Conservation (phyloP, 2,113 vertebrate genomes). For the Hepsetus odoe region DNA sequence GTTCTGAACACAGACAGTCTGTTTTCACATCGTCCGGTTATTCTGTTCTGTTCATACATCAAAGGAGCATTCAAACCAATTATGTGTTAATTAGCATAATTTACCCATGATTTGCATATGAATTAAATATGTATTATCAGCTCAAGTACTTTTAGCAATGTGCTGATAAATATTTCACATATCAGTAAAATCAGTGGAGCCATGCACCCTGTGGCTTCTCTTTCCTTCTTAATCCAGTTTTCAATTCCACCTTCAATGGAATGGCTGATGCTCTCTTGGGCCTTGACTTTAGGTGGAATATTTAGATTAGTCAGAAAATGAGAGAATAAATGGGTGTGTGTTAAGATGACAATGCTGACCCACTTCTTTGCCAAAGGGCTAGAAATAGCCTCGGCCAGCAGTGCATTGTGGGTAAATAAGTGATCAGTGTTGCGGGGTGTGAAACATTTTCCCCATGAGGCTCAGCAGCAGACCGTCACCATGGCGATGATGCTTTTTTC, state of each 20-base stretch:
- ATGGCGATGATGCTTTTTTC: neutral
- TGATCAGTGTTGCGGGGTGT: neutral
- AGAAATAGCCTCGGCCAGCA: constrained; percentile 1
- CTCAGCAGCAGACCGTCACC: neutral
- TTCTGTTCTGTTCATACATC: neutral
- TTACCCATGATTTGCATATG: no score
- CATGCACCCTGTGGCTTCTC: no score
- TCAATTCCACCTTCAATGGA: neutral
- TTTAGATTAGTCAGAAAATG: neutral
- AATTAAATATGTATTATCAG: no score
- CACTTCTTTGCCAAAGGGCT: constrained; percentile 27
- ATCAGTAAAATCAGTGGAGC: no score
- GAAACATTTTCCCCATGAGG: constrained; percentile 12
- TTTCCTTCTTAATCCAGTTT: no score
- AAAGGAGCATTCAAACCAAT: no score
- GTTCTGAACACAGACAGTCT: neutral
- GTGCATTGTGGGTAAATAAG: constrained; percentile 9
- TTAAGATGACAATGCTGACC: constrained; percentile 16
- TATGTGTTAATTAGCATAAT: no score
- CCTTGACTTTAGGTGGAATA: neutral
- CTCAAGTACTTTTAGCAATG: no score
- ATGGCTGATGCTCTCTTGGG: no score
- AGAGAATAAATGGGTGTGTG: neutral
- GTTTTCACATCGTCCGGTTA: neutral
- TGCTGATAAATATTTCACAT: no score